Evolutionary conservation across 2,113 vertebrate species (phyloP).

Genomic region (Aegotheles bennettii): DNA sequence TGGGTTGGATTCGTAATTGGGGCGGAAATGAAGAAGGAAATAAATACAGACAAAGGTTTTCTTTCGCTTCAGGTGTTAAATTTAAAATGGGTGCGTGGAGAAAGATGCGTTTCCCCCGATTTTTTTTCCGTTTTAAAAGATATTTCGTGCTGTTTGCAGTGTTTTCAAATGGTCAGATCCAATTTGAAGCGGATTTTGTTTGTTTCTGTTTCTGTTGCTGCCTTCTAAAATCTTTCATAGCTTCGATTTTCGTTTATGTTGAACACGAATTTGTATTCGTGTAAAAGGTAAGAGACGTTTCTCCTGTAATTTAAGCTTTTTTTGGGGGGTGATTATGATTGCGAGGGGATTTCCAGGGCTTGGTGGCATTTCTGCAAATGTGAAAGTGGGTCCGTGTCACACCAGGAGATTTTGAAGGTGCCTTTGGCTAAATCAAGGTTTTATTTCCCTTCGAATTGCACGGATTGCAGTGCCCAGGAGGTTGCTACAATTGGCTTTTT

Average conservation of each 20-base stretch:
- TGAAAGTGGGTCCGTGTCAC: neutral
- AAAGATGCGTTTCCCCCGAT: neutral
- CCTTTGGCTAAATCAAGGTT: neutral
- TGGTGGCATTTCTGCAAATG: neutral
- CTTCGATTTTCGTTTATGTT: neutral
- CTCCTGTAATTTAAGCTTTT: neutral
- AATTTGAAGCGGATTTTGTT: neutral
- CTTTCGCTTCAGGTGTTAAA: neutral
- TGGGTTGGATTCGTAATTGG: neutral
- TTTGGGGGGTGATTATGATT: neutral
- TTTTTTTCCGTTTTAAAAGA: neutral
- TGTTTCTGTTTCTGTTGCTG: neutral
- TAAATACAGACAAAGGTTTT: neutral
- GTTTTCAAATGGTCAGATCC: neutral
- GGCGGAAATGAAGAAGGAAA: neutral
- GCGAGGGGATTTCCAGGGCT: neutral
- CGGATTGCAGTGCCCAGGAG: neutral
- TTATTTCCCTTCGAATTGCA: neutral
- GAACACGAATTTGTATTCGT: neutral
- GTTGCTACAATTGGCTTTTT: rapidly evolving
- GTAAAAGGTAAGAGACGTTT: neutral
- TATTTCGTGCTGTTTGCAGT: neutral
- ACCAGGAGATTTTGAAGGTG: neutral
- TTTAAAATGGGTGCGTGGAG: neutral
- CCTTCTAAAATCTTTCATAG: neutral